Base-by-base conservation (phyloP, 2,113 vertebrate species). In the Oncorhynchus keta region DNA sequence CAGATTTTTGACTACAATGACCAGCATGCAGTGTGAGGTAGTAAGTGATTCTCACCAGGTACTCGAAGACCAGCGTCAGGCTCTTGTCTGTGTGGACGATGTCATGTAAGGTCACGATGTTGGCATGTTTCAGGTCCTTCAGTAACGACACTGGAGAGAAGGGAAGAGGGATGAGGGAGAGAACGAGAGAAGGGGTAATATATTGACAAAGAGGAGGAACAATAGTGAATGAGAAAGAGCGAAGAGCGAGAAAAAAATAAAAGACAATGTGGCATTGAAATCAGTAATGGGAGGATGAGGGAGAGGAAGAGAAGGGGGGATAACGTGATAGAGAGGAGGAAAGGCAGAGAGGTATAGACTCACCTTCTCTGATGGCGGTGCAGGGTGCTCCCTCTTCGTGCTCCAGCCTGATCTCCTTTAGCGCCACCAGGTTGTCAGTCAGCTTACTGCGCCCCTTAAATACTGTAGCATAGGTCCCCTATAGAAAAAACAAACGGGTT, bases 31-130 rank as follows among this genome's bases (percentile, higher is more conserved):
- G 12, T n/a, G 8, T 18, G 22, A 22, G 30, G 13, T 22, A 48
- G 30, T n/a, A 30, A 66, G 12, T 55, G 51, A 55, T 55, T 55
- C 70, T 95, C 92, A 99, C 98, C 96, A 99, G 90, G 86, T 99
- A 99, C 73, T 99, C 98, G 3, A 99, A 99, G 75, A 99, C 98
- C 16, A 99, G 95, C 48, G 97, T 99, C 90, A 99, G 95, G 86
- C 97, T 99, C 90, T 99, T 99, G 76, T 99, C 98, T 11, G 98
- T 99, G 88, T 99, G 98, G 84, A 99, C 95, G 75, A 99, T 99
- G 92, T 99, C 98, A 9, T 99, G 98, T 72, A 99, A 93, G 0
- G 98, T 99, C 90, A 99, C 98, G 61, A 99, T 99, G 93, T 99
- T 99, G 84, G 98, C 98, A 80, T 99, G 98, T 90, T 99, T 99